phyloP scores from a whole-genome alignment of 1,140 invertebrate genomes.

The Drosophila lacteicornis region DNA sequence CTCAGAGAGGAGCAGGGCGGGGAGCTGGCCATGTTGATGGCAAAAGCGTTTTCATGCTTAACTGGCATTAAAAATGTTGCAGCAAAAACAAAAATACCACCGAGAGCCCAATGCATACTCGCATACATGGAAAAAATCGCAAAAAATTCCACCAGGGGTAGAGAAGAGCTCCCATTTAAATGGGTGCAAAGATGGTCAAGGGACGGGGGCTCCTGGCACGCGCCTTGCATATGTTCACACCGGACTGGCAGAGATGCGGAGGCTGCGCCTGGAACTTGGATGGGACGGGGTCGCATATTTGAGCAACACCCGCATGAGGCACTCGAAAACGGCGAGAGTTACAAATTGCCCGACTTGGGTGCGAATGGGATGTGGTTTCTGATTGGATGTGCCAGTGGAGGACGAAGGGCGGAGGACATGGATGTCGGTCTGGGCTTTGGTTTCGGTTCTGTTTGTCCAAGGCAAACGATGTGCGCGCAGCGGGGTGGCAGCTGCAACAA shows the following conservation, averaged over 20 bases:
- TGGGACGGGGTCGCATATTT: conserved; percentile 65
- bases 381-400: conserved; percentile 57
- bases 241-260: conserved; percentile 59
- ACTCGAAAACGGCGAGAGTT: conserved; percentile 66
- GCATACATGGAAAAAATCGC: conserved; percentile 61
- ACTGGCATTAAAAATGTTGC: conserved; percentile 80
- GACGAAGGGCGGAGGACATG: conserved; percentile 13
- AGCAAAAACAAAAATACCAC: conserved; percentile 54
- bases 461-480: conserved; percentile 68
- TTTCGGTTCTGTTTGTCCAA: conserved; percentile 60
- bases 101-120: conserved; percentile 32
- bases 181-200: conserved; percentile 7
- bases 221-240: conserved; percentile 84
- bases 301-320: conserved; percentile 76
- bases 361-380: conserved; percentile 29
- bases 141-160: conserved; percentile 15
- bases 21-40: conserved; percentile 34
- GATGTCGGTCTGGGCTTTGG: conserved; percentile 39
- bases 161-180: conserved; percentile 39
- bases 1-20: conserved; percentile 4
- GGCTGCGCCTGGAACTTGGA: conserved; percentile 37
- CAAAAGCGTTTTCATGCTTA: conserved; percentile 83
- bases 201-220: conserved; percentile 35
- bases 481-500: conserved; percentile 82
- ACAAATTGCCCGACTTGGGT: conserved; percentile 66